Base-by-base conservation (phyloP, 1,140 invertebrate species). In the Plutomurus gul region DNA sequence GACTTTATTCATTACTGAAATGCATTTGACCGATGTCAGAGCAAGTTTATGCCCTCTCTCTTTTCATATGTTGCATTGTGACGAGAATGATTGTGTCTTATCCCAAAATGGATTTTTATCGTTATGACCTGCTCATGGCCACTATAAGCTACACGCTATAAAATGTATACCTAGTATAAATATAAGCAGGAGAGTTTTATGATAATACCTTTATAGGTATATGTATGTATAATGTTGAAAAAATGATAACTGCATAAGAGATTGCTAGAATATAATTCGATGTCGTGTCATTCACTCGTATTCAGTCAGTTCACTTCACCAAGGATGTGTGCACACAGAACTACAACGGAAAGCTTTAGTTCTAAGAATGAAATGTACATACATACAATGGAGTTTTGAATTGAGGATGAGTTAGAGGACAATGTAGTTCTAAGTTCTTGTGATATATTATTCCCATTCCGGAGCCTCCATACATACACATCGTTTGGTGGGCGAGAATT, bases 41-140 rank as follows among this genome's bases (percentile, higher is more conserved):
- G 7, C 4, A 8, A 27, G 25, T 56, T 33, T 65, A 30, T 36
- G 56, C 13, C 0, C 16, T 2, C 18, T 65, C 25, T n/a, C n/a
- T n/a, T 13, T 65, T 3, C 39, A 43, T 43, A 3, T n/a, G n/a
- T 43, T 13, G 11, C n/a, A 43, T 43, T 43, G n/a, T 43, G 11
- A 43, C n/a, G 39, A 43, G 11, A 43, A 13, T 43, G 2, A 10
- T 43, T 10, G 39, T 43, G n/a, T 1, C 56, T 65, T 65, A 18
- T n/a, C 56, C 56, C 8, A 65, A 65, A 33, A 65, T 36, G 56
- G 56, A 65, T 33, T 65, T 65, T 65, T 65, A 65, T 65, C n/a
- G 27, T 65, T 65, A 36, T 65, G 56, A 65, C 56, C 30, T 65
- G 27, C 16, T 33, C 16, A 65, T 65, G 56, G 25, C 22, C 18